Conservation (phyloP, 2,113 vertebrate genomes). For the Dicaeum eximium region DNA sequence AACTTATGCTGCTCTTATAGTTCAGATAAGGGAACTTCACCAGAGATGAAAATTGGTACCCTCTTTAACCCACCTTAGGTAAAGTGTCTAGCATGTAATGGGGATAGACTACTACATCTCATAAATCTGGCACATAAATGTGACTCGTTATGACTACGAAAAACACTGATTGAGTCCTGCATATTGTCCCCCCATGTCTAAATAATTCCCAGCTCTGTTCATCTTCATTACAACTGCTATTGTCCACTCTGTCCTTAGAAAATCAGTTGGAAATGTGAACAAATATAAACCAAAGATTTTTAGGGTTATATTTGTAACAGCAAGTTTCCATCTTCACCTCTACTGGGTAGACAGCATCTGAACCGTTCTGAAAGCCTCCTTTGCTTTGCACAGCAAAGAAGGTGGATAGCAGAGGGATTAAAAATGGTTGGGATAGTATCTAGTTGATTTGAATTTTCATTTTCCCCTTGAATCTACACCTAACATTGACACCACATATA, state of each 20-base stretch:
- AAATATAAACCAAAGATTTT: neutral
- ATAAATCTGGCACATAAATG: slow-evolving; percentile 49
- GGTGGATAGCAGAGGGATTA: neutral
- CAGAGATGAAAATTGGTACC: neutral
- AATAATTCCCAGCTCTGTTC: slow-evolving; percentile 60
- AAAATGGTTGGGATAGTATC: neutral
- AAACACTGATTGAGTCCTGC: slow-evolving; percentile 50
- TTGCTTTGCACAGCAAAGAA: neutral
- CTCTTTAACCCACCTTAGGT: slow-evolving; percentile 25
- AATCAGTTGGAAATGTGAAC: slow-evolving; percentile 34
- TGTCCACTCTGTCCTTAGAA: slow-evolving; percentile 48
- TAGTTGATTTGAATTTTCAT: neutral
- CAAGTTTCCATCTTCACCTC: neutral
- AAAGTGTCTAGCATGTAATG: neutral
- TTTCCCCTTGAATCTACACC: neutral
- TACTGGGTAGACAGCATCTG: neutral
- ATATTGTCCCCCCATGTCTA: slow-evolving; percentile 26
- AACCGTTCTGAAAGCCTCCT: neutral
- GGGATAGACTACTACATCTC: slow-evolving; percentile 18
- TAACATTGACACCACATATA: neutral
- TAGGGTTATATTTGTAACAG: neutral
- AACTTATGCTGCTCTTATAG: neutral
- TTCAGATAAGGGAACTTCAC: neutral
- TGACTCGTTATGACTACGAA: slow-evolving; percentile 20
- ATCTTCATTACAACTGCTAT: slow-evolving; percentile 49